Percentiles rank a stretch among this genome's conserved stretches.
phyloP scores from a whole-genome alignment of 2,797 vertebrate genomes.

The Enteromius trimaculatus region DNA sequence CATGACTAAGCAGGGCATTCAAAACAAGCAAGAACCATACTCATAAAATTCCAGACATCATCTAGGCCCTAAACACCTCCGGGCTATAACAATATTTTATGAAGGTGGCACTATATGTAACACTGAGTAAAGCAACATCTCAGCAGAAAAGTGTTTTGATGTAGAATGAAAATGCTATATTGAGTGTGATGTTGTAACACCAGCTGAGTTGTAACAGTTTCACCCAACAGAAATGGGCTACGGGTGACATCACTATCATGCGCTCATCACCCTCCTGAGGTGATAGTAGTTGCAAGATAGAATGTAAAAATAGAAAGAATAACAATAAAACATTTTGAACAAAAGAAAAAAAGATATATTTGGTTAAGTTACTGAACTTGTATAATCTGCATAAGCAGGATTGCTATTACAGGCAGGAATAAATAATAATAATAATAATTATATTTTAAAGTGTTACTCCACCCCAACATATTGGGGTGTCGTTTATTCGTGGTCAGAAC shows the following conservation, averaged over 20 bases:
- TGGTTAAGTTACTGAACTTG: not conserved
- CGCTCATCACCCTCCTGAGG: not conserved
- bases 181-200: conserved; percentile 13
- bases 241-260: not conserved
- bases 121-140: not conserved
- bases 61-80: not conserved
- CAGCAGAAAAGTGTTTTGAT: not conserved
- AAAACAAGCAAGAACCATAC: conserved; percentile 5
- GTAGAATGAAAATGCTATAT: not conserved
- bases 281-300: not conserved
- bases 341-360: not conserved
- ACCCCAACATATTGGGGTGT: too few species aligned
- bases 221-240: not conserved
- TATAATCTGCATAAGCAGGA: not conserved
- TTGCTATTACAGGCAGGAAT: not conserved
- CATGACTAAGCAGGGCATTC: conserved; percentile 7
- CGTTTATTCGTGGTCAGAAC: too few species aligned
- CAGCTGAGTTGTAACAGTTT: conserved; percentile 12
- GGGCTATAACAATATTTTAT: not conserved
- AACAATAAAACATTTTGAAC: not conserved
- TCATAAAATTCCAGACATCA: not conserved
- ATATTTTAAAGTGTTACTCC: too few species aligned
- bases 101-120: not conserved
- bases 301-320: not conserved
- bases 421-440: not conserved